Percentiles rank a stretch among this genome's conserved stretches.
phyloP scores from a whole-genome alignment of 1,140 invertebrate species.

The Pissodes strobi region DNA sequence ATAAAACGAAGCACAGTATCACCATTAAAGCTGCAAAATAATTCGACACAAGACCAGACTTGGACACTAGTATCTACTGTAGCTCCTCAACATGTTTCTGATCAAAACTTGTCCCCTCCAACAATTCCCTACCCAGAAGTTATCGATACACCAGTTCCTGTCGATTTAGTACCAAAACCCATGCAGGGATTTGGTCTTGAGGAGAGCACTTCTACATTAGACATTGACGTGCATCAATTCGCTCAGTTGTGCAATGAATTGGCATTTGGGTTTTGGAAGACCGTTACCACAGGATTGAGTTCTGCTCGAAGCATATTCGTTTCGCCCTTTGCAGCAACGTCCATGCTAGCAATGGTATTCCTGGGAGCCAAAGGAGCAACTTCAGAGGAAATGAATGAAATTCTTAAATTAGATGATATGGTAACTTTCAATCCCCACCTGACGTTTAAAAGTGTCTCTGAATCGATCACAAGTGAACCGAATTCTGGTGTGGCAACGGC shows the following conservation, averaged over 20 bases:
- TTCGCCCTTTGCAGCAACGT: conserved; percentile 83
- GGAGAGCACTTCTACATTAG: conserved; percentile 70
- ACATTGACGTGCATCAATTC: conserved; percentile 52
- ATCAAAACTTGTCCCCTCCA: conserved; percentile 11
- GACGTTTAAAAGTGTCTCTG: conserved; percentile 81
- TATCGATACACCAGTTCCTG: conserved; percentile 46
- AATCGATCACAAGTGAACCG: conserved; percentile 66
- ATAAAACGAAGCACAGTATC: background rate
- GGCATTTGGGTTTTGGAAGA: conserved; percentile 78
- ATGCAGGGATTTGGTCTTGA: conserved; percentile 73
- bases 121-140: conserved; percentile 28
- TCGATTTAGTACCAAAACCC: conserved; percentile 63
- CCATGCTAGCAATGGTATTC: conserved; percentile 85
- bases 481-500: conserved; percentile 72
- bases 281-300: conserved; percentile 70
- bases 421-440: conserved; percentile 86
- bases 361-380: conserved; percentile 84
- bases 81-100: conserved; percentile 41
- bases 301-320: conserved; percentile 76
- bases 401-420: conserved; percentile 82
- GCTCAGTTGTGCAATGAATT: conserved; percentile 79
- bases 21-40: background rate
- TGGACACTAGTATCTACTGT: conserved; percentile 53
- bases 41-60: conserved; percentile 24
- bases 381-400: conserved; percentile 86